These are phyloP conservation scores for Poecilus cupreus DNA, from an alignment of 2,888 invertebrate species.

Conservation along the genomic window DNA sequence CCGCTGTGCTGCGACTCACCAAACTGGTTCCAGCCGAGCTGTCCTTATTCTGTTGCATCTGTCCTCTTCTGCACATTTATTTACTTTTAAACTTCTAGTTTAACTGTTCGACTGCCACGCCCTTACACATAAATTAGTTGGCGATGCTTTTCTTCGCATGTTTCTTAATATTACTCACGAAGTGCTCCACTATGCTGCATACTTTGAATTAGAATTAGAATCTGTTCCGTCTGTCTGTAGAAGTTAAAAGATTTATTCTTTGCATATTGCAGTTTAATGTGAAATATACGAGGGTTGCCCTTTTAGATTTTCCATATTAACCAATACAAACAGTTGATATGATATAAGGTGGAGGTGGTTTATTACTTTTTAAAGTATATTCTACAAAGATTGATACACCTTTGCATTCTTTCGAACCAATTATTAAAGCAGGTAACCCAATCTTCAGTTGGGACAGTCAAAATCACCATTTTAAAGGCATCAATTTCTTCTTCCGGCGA, in stretches of 20 bases:
- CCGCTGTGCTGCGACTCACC: slow-evolving; percentile 44
- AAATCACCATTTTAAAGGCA: slow-evolving; percentile 39
- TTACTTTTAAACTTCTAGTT: slow-evolving; percentile 58
- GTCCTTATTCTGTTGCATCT: slow-evolving; percentile 36
- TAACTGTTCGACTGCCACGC: slow-evolving; percentile 47
- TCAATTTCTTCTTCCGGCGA: slow-evolving; percentile 37
- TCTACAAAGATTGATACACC: background rate
- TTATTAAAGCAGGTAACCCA: slow-evolving; percentile 27
- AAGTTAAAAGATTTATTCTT: too few relatives aligned
- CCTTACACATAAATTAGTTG: slow-evolving; percentile 22
- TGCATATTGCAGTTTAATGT: too few relatives aligned
- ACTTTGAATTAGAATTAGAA: too few relatives aligned
- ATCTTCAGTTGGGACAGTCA: background rate
- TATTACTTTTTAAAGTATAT: background rate
- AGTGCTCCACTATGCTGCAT: too few relatives aligned
- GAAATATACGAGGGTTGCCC: background rate
- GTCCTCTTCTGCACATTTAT: slow-evolving; percentile 44
- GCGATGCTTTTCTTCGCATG: background rate
- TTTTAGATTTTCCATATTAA: background rate
- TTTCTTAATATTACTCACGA: too few relatives aligned
- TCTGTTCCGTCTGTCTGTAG: too few relatives aligned
- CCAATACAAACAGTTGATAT: background rate
- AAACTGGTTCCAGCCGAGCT: slow-evolving; percentile 42
- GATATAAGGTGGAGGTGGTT: background rate
- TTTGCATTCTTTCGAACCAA: slow-evolving; percentile 12